Conservation (phyloP, 2,113 vertebrate species). For the Microcebus griseorufus region DNA sequence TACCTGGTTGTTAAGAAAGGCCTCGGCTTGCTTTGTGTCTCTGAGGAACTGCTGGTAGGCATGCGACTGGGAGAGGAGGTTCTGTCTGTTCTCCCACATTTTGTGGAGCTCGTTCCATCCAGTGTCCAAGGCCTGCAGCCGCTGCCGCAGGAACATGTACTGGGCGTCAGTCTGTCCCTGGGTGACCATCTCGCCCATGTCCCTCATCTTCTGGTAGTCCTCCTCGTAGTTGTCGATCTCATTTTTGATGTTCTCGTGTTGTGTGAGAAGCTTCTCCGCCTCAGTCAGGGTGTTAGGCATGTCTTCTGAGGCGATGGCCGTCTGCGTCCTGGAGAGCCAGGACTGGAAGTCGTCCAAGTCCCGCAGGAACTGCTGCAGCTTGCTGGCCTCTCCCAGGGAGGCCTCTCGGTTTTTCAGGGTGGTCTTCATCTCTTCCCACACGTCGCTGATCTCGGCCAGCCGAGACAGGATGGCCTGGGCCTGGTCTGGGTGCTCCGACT, state of each 20-base stretch:
- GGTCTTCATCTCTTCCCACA: conserved; percentile 98
- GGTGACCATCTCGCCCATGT: conserved; percentile 99
- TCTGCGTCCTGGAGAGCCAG: conserved; percentile 98
- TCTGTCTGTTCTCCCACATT: conserved; percentile 99
- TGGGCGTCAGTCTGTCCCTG: conserved; percentile 97
- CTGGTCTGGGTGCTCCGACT: conserved; percentile 95
- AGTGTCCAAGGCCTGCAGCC: conserved; percentile 97
- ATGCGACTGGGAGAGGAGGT: conserved; percentile 96
- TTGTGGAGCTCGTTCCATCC: conserved; percentile 99
- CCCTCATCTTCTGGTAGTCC: conserved; percentile 99
- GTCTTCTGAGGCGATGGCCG: conserved; percentile 97
- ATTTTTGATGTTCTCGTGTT: conserved; percentile 97
- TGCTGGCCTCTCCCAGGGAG: conserved; percentile 97
- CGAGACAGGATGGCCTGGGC: conserved; percentile 94
- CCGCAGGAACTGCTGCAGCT: conserved; percentile 98
- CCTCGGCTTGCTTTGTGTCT: conserved; percentile 98
- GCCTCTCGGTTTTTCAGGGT: conserved; percentile 96
- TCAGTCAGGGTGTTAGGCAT: conserved; percentile 97
- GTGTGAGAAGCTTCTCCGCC: conserved; percentile 97
- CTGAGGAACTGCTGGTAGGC: conserved; percentile 97
- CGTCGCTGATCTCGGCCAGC: conserved; percentile 93
- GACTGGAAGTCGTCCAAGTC: conserved; percentile 99
- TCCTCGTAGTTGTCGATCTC: conserved; percentile 98
- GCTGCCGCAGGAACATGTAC: conserved; percentile 99
- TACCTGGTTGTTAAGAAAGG: conserved; percentile 99